Conservation (phyloP, 2,113 vertebrate genomes). For the Cinclus cinclus region DNA sequence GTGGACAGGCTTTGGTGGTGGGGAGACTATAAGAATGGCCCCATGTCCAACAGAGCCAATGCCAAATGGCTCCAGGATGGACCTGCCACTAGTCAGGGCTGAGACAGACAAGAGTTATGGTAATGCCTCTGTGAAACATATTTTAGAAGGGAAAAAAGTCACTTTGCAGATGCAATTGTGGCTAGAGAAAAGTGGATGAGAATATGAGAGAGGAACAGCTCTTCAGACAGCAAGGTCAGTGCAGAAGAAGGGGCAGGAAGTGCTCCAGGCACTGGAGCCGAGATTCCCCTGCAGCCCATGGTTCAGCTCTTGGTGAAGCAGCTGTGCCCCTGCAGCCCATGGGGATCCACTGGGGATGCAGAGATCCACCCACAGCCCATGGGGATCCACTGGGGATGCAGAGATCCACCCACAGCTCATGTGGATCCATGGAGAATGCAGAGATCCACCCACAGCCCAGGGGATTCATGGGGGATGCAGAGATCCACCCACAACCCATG, state of each 20-base stretch:
- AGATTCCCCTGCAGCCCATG: fast-evolving
- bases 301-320: fast-evolving
- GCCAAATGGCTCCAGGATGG: background rate
- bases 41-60: background rate
- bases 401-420: background rate
- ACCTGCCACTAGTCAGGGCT: background rate
- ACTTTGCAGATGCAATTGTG: background rate
- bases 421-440: fast-evolving
- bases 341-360: fast-evolving
- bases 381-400: background rate
- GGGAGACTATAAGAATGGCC: background rate
- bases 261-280: fast-evolving
- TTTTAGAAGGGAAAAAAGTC: no score
- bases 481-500: background rate
- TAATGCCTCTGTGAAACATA: background rate
- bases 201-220: background rate
- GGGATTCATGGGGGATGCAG: fast-evolving
- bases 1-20: background rate
- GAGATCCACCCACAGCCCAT: background rate
- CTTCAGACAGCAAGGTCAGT: background rate
- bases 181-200: background rate
- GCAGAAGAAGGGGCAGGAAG: background rate
- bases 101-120: background rate
- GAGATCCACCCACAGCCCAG: background rate
- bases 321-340: background rate